These are phyloP conservation scores for Polietes domitor DNA, from an alignment of 2,888 invertebrate genomes.

Conservation along the genomic window DNA sequence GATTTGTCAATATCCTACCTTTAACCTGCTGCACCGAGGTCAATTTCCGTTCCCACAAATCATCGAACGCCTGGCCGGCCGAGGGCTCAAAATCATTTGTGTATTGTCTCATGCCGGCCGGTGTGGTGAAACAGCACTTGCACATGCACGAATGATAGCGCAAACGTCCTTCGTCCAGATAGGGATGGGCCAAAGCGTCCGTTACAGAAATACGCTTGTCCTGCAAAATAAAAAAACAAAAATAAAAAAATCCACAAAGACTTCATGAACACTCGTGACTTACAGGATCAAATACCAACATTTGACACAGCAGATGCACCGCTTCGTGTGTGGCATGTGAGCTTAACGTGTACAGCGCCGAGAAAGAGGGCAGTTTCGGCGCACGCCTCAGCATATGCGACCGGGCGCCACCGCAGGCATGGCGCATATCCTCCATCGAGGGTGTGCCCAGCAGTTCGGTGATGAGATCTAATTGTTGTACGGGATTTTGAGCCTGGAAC, in stretches of 20 bases:
- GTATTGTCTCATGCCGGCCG: slow-evolving; percentile 91
- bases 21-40: slow-evolving; percentile 96
- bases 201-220: slow-evolving; percentile 96
- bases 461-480: slow-evolving; percentile 98
- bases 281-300: slow-evolving; percentile 99
- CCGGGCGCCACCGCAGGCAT: slow-evolving; percentile 97
- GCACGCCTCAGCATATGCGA: slow-evolving; percentile 94
- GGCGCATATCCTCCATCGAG: slow-evolving; percentile 96
- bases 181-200: slow-evolving; percentile 97
- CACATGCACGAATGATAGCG: slow-evolving; percentile 99
- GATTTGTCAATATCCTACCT: slow-evolving; percentile 84
- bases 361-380: slow-evolving; percentile 92
- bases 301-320: slow-evolving; percentile 97
- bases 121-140: slow-evolving; percentile 95
- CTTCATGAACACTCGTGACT: slow-evolving; percentile 78
- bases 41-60: slow-evolving; percentile 97
- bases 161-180: slow-evolving; percentile 97
- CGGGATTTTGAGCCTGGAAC: slow-evolving; percentile 98
- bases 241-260: slow-evolving; percentile 3
- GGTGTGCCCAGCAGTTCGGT: slow-evolving; percentile 99
- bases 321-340: slow-evolving; percentile 98
- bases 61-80: slow-evolving; percentile 95
- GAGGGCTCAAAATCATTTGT: slow-evolving; percentile 96
- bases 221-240: slow-evolving; percentile 80
- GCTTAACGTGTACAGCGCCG: slow-evolving; percentile 94